These are phyloP conservation scores for Ophioninae sp. DNA, from an alignment of 2,888 invertebrate genomes.

Conservation along the genomic window DNA sequence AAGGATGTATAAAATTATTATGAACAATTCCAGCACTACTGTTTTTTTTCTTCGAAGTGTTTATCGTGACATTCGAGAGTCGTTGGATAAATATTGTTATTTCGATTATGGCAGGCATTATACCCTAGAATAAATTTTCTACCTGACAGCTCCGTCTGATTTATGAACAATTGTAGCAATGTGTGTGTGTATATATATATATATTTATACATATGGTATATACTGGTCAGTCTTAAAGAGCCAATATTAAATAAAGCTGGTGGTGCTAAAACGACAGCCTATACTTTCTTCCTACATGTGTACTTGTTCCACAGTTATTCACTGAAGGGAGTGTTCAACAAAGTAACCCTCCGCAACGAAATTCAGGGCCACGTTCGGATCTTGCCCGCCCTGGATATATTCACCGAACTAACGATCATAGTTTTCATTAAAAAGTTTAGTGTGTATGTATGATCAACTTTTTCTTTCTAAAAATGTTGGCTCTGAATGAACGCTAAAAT, in stretches of 20 bases:
- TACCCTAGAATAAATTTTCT: not conserved
- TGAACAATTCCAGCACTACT: not conserved
- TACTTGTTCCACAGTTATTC: not conserved
- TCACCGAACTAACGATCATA: no score
- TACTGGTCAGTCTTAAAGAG: not conserved
- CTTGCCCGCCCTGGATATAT: no score
- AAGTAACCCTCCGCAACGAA: not conserved
- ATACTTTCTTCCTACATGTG: not conserved
- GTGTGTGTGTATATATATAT: not conserved
- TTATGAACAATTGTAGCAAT: not conserved
- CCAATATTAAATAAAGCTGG: not conserved
- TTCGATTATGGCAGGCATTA: conserved; percentile 7
- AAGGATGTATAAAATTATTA: conserved; percentile 56
- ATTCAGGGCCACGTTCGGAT: not conserved
- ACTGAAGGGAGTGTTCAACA: not conserved
- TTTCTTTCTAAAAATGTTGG: no score
- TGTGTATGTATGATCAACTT: no score
- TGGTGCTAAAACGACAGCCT: not conserved
- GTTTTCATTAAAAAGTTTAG: no score
- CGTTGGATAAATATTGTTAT: conserved; percentile 49
- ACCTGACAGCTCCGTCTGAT: not conserved
- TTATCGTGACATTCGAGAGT: conserved; percentile 49
- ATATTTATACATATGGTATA: no score
- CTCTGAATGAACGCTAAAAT: no score
- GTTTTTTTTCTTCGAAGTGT: conserved; percentile 43